A percentile compares a stretch with the other conserved stretches of the same genome.
Evolutionary conservation across 2,797 vertebrate species (phyloP).

Genomic region (Intellagama lesueurii): DNA sequence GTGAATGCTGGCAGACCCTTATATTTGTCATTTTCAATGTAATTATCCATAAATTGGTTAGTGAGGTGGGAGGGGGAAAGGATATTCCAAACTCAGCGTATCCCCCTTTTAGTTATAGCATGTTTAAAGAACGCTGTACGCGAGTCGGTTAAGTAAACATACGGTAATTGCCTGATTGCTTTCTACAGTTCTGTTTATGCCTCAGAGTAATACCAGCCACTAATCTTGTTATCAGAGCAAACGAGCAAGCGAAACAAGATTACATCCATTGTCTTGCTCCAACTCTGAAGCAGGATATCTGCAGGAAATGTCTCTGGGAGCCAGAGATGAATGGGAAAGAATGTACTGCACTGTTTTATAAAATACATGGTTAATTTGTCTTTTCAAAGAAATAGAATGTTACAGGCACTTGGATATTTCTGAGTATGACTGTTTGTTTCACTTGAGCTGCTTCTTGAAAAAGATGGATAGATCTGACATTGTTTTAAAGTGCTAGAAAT

Average conservation of each 20-base stretch:
- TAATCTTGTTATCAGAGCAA: slow-evolving; percentile 31
- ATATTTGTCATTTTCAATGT: not conserved
- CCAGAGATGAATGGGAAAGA: not conserved
- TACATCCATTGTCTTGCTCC: slow-evolving; percentile 23
- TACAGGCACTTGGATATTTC: slow-evolving; percentile 4
- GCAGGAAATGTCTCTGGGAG: not conserved
- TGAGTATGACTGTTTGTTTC: slow-evolving; percentile 25
- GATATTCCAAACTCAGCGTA: not conserved
- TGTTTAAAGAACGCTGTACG: slow-evolving; percentile 27
- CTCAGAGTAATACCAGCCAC: not conserved
- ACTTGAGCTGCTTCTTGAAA: slow-evolving; percentile 30
- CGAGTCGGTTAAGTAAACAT: slow-evolving; percentile 16
- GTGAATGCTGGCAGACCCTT: not conserved
- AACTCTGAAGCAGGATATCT: slow-evolving; percentile 24
- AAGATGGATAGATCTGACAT: slow-evolving; percentile 42
- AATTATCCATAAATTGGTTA: not conserved
- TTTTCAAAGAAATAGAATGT: slow-evolving; percentile 22
- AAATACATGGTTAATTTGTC: not conserved
- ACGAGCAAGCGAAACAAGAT: slow-evolving; percentile 24
- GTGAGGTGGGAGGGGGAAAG: not conserved
- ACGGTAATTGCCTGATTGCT: slow-evolving; percentile 2
- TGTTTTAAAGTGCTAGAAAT: slow-evolving; percentile 54
- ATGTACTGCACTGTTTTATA: not conserved
- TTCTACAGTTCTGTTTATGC: slow-evolving; percentile 11
- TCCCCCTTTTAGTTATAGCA: slow-evolving; percentile 2